phyloP scores from a whole-genome alignment of 2,888 invertebrate species.

The Rhagium mordax region DNA sequence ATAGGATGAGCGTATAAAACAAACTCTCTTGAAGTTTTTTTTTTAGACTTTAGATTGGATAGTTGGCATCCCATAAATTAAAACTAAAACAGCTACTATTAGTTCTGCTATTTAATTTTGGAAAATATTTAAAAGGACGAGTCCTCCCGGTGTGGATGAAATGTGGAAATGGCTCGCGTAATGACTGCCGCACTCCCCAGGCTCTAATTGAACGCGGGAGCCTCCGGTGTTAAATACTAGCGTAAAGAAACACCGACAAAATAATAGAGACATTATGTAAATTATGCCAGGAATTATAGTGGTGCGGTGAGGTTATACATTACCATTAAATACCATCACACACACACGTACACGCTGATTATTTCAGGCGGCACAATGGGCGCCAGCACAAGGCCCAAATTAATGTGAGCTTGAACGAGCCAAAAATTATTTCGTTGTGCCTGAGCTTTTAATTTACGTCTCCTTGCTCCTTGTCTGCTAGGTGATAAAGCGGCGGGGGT shows the following conservation, averaged over 20 bases:
- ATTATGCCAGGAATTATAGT: constrained; percentile 1
- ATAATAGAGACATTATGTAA: constrained; percentile 19
- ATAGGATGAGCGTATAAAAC: no score
- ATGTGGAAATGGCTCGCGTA: background rate
- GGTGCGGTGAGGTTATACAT: constrained; percentile 1
- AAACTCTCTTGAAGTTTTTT: no score
- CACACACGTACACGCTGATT: background rate
- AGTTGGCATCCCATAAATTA: no score
- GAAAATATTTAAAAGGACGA: no score
- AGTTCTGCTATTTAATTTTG: no score
- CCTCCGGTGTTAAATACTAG: constrained; percentile 4
- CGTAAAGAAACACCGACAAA: background rate
- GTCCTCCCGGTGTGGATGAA: background rate
- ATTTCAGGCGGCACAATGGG: background rate
- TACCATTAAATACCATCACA: constrained; percentile 11
- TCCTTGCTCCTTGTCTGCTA: background rate
- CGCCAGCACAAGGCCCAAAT: background rate
- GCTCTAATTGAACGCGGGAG: background rate
- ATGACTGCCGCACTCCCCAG: background rate
- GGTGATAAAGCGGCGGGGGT: background rate
- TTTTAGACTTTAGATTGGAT: no score
- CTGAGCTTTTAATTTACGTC: constrained; percentile 9
- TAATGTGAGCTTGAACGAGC: constrained; percentile 1
- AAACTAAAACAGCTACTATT: no score
- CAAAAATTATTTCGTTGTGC: constrained; percentile 11